Conservation (phyloP, 2,888 invertebrate species). For the Antitype chi region DNA sequence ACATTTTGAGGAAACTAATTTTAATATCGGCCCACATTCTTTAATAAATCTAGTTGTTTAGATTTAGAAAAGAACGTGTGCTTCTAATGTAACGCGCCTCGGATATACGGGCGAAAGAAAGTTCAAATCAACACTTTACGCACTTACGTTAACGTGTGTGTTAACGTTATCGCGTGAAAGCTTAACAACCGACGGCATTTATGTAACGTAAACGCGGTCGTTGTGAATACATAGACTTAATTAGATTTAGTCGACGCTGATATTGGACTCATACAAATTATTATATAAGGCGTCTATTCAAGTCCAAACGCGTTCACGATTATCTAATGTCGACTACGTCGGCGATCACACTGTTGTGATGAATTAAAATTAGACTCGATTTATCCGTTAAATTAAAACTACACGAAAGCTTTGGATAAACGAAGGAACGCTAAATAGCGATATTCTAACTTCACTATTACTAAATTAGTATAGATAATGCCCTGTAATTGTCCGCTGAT, state of each 20-base stretch:
- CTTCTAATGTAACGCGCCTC: constrained; percentile 31
- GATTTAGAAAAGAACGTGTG: constrained; percentile 48
- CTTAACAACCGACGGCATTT: constrained; percentile 57
- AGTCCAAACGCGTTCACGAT: constrained; percentile 71
- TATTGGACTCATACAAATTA: constrained; percentile 81
- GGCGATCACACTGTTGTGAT: constrained; percentile 43
- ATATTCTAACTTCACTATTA: constrained; percentile 62
- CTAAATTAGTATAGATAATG: constrained; percentile 62
- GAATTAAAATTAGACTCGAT: constrained; percentile 46
- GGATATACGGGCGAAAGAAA: constrained; percentile 40
- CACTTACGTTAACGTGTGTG: constrained; percentile 55
- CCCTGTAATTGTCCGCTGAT: constrained; percentile 66
- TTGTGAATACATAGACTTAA: constrained; percentile 77
- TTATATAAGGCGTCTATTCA: constrained; percentile 73
- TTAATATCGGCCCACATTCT: constrained; percentile 47
- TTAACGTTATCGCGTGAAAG: constrained; percentile 63
- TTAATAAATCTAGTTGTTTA: constrained; percentile 27
- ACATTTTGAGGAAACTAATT: constrained; percentile 54
- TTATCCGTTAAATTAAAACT: constrained; percentile 64
- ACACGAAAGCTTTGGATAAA: constrained; percentile 69
- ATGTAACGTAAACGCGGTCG: constrained; percentile 66
- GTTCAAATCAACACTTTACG: constrained; percentile 64
- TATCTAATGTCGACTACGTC: constrained; percentile 56
- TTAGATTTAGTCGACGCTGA: constrained; percentile 73
- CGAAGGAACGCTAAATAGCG: constrained; percentile 60